Conservation (phyloP, 2,113 vertebrate genomes). For the Aleadryas rufinucha region DNA sequence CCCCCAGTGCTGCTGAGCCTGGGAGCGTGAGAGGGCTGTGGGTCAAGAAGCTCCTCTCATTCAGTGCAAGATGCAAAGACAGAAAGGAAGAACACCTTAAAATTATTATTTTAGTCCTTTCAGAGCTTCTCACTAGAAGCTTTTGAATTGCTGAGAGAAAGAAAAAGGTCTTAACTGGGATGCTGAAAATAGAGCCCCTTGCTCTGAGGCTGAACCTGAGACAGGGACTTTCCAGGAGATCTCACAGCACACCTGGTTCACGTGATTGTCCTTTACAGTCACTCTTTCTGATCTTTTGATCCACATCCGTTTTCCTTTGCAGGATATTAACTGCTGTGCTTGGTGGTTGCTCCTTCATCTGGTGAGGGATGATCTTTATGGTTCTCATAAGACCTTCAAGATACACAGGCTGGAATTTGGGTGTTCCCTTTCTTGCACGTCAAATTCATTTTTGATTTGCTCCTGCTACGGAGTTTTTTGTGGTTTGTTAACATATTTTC, state of each 20-base stretch:
- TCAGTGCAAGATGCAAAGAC: background rate
- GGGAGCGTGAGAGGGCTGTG: accelerated
- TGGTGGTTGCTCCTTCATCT: background rate
- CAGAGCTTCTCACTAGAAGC: background rate
- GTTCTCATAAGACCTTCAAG: background rate
- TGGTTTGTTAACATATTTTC: background rate
- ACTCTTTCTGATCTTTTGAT: background rate
- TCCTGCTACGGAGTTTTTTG: background rate
- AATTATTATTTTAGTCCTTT: background rate
- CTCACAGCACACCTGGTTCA: background rate
- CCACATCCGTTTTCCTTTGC: background rate
- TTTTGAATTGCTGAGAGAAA: background rate
- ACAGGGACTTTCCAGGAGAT: background rate
- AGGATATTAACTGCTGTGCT: background rate
- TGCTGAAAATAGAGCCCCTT: background rate
- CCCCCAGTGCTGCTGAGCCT: background rate
- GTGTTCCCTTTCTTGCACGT: background rate
- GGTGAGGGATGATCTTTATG: background rate
- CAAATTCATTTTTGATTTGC: background rate
- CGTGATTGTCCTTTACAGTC: background rate
- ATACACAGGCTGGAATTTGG: background rate
- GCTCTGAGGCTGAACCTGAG: background rate
- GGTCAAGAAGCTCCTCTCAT: background rate
- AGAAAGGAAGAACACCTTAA: background rate
- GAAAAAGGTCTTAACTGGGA: background rate